Evolutionary conservation across 37 sponge, comb jelly and placozoan species (phyloP).

Genomic region (Eunapius fragilis): DNA sequence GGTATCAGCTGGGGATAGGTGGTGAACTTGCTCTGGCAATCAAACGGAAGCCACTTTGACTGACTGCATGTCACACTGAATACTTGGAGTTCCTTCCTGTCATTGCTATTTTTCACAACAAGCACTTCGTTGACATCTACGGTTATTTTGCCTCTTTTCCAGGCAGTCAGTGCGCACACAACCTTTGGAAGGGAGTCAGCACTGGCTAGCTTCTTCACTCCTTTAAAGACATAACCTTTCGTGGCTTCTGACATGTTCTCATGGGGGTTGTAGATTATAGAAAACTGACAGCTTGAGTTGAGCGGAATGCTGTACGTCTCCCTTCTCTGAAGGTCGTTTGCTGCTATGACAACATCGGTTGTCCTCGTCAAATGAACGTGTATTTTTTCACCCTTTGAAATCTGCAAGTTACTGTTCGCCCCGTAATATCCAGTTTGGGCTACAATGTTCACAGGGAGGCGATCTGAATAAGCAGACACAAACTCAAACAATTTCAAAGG

Average conservation of each 20-base stretch:
- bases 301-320: conserved; percentile 20
- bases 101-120: not conserved
- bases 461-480: not conserved
- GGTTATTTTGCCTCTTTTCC: not conserved
- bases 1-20: not conserved
- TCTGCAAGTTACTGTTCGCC: not conserved
- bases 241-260: not conserved
- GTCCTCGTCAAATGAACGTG: not conserved
- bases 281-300: conserved; percentile 10
- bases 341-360: not conserved
- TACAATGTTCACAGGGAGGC: not conserved
- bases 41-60: not conserved
- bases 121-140: not conserved
- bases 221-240: conserved; percentile 20
- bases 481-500: not conserved
- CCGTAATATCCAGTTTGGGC: not conserved
- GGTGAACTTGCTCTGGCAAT: not conserved
- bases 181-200: not conserved
- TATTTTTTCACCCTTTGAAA: not conserved
- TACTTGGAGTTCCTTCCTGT: not conserved
- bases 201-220: not conserved
- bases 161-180: not conserved
- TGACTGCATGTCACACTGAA: not conserved
- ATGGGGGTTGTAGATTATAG: conserved; percentile 1
- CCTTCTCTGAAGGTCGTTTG: not conserved